phyloP scores from a whole-genome alignment of 2,888 invertebrate species.

The Scrobipalpa costella region DNA sequence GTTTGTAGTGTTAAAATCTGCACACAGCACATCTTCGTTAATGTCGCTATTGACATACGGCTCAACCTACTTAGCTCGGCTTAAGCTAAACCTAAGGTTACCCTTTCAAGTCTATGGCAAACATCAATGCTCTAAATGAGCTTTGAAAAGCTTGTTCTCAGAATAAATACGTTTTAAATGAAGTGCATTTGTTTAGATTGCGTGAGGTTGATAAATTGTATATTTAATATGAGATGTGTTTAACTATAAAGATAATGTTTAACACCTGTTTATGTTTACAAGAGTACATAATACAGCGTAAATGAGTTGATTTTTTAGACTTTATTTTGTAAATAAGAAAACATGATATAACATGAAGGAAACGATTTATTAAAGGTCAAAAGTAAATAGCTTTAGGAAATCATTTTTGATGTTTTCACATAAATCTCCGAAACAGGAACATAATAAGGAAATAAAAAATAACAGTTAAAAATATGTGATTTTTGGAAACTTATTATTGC shows the following conservation, averaged over 20 bases:
- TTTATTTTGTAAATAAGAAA: background rate
- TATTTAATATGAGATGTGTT: background rate
- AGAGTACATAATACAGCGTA: too few relatives aligned
- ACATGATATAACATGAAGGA: background rate
- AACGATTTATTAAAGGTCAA: background rate
- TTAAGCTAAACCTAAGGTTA: slow-evolving; percentile 16
- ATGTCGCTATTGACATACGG: slow-evolving; percentile 16
- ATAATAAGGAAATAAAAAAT: slow-evolving; percentile 21
- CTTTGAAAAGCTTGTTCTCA: slow-evolving; percentile 18
- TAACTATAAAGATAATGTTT: too few relatives aligned
- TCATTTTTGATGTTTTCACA: background rate
- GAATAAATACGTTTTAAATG: background rate
- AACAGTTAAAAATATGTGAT: background rate
- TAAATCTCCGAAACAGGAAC: slow-evolving; percentile 19
- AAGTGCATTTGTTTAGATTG: slow-evolving; percentile 1
- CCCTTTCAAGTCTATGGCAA: slow-evolving; percentile 17
- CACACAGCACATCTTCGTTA: slow-evolving; percentile 8
- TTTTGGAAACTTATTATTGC: background rate
- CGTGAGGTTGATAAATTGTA: background rate
- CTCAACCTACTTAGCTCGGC: slow-evolving; percentile 22
- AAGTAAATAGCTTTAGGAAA: slow-evolving; percentile 19
- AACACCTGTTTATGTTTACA: too few relatives aligned
- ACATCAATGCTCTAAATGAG: slow-evolving; percentile 15
- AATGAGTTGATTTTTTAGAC: background rate
- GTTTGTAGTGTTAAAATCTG: background rate